These are phyloP conservation scores for Zygogramma bicolorata DNA, from an alignment of 2,888 invertebrate genomes.

Conservation along the genomic window DNA sequence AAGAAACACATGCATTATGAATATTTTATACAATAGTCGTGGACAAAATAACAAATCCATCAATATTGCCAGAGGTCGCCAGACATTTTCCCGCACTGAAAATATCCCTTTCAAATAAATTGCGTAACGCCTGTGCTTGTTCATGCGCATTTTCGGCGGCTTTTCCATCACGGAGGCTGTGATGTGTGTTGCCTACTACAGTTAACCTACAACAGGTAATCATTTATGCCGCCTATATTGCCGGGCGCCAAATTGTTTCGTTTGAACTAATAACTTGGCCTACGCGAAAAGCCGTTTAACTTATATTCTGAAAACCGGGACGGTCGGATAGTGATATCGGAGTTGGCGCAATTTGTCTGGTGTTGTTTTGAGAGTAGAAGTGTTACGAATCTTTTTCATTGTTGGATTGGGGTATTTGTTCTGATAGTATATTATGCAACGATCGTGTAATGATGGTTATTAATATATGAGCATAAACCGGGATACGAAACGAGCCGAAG, in stretches of 20 bases:
- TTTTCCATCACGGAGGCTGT: not conserved
- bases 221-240: not conserved
- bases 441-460: too few species aligned
- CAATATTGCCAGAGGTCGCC: too few species aligned
- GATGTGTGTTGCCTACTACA: slow-evolving; percentile 13
- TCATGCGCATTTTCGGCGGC: slow-evolving; percentile 12
- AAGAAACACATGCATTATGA: too few species aligned
- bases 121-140: not conserved
- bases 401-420: not conserved
- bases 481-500: too few species aligned
- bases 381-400: not conserved
- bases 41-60: too few species aligned
- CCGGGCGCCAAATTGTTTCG: not conserved
- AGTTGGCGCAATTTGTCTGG: not conserved
- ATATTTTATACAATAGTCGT: too few species aligned
- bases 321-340: not conserved
- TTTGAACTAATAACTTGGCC: not conserved
- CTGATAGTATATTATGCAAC: too few species aligned
- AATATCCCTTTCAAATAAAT: not conserved
- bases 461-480: too few species aligned
- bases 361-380: not conserved
- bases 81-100: too few species aligned
- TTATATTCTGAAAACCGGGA: not conserved
- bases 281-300: not conserved
- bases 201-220: slow-evolving; percentile 16